A percentile compares a stretch with the other conserved stretches of the same genome.
phyloP scores from a whole-genome alignment of 2,888 invertebrate genomes.

The Rutpela maculata region DNA sequence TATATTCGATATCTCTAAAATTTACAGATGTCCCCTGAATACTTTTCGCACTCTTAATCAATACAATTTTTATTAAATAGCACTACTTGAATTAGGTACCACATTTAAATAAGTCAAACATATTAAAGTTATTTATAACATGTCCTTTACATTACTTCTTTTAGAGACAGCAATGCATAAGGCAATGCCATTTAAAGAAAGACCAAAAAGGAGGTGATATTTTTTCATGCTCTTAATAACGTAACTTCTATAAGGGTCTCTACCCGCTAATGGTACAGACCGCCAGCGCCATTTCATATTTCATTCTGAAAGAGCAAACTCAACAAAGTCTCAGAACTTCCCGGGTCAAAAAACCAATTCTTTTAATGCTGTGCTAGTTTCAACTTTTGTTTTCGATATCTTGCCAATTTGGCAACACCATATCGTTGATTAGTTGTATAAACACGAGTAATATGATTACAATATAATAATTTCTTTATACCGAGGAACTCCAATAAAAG shows the following conservation, averaged over 20 bases:
- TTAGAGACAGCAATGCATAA: not conserved
- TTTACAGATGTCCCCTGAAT: too few species aligned
- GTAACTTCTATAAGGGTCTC: not conserved
- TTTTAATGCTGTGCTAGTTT: constrained; percentile 55
- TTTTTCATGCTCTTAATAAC: not conserved
- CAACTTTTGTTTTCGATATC: constrained; percentile 52
- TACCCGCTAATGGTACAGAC: constrained; percentile 18
- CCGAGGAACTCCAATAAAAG: not conserved
- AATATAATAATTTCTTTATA: not conserved
- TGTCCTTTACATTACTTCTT: not conserved
- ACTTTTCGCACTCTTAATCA: too few species aligned
- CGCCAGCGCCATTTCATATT: constrained; percentile 26
- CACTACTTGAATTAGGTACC: not conserved
- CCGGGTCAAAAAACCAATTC: constrained; percentile 62
- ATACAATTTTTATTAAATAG: not conserved
- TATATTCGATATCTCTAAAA: too few species aligned
- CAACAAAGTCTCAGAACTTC: constrained; percentile 47
- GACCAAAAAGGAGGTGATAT: not conserved
- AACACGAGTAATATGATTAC: constrained; percentile 18
- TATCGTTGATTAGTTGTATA: constrained; percentile 27
- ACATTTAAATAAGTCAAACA: too few species aligned
- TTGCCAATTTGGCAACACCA: constrained; percentile 55
- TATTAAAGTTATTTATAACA: not conserved
- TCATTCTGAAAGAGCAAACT: constrained; percentile 35
- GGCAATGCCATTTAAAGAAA: not conserved